Conservation (phyloP, 2,113 vertebrate genomes). For the Apteryx owenii region DNA sequence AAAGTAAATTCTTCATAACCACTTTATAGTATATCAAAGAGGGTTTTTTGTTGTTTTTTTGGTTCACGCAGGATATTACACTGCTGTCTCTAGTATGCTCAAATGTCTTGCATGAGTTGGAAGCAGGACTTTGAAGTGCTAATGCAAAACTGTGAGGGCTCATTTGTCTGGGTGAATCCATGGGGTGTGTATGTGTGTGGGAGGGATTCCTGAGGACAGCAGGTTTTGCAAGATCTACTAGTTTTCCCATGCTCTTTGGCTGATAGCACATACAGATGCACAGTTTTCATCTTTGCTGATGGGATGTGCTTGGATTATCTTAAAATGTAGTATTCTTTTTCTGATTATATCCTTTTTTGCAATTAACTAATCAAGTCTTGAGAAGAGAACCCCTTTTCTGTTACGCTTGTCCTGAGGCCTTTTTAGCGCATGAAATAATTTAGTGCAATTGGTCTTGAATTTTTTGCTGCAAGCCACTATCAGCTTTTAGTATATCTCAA, state of each 20-base stretch:
- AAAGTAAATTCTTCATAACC: neutral
- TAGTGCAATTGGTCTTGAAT: neutral
- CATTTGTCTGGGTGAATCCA: slow-evolving; percentile 56
- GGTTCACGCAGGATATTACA: neutral
- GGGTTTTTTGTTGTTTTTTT: neutral
- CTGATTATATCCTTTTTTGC: neutral
- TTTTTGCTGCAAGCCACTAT: neutral
- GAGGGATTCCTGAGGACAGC: slow-evolving; percentile 66
- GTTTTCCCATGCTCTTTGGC: slow-evolving; percentile 36
- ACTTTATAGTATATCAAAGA: neutral
- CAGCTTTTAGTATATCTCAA: neutral
- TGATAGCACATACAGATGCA: slow-evolving; percentile 39
- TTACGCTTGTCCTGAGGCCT: neutral
- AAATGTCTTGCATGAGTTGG: slow-evolving; percentile 18
- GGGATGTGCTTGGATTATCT: slow-evolving; percentile 17
- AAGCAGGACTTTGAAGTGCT: slow-evolving; percentile 67
- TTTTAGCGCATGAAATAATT: neutral
- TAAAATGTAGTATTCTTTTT: neutral
- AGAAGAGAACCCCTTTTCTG: neutral
- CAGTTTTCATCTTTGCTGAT: neutral
- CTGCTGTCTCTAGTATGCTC: neutral
- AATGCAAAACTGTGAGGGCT: slow-evolving; percentile 54
- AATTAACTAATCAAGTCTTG: neutral
- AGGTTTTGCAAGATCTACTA: slow-evolving; percentile 69
- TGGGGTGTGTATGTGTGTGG: slow-evolving; percentile 61